Evolutionary conservation across 2,888 invertebrate genomes (phyloP).

Genomic region (Nemotelus nigrinus): DNA sequence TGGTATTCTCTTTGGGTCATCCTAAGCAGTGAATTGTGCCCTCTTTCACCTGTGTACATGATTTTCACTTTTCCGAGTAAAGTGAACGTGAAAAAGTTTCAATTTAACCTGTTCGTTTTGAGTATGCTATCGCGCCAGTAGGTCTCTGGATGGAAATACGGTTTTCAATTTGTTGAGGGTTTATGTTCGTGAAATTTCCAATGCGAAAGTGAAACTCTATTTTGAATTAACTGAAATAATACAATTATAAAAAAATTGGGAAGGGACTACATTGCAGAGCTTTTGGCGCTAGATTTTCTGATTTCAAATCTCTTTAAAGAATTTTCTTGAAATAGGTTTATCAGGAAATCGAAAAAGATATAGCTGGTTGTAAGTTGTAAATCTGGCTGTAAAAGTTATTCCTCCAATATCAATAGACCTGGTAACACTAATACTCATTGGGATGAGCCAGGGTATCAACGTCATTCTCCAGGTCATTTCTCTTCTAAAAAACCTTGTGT

Average conservation of each 20-base stretch:
- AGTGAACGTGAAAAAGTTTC: conserved; percentile 36
- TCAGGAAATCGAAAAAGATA: too few species aligned
- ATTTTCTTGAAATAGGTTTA: too few species aligned
- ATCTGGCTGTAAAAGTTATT: too few species aligned
- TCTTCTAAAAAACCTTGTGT: not conserved
- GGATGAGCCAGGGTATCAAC: not conserved
- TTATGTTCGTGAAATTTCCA: not conserved
- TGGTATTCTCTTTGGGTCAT: conserved; percentile 1
- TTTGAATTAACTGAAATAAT: not conserved
- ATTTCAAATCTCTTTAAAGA: too few species aligned
- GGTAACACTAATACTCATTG: too few species aligned
- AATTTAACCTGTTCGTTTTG: conserved; percentile 19
- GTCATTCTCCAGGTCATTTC: not conserved
- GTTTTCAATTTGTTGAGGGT: not conserved
- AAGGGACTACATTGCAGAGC: not conserved
- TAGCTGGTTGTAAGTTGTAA: too few species aligned
- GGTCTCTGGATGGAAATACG: not conserved
- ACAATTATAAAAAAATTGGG: not conserved
- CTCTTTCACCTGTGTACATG: conserved; percentile 13
- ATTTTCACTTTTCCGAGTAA: conserved; percentile 34
- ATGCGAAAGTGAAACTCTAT: not conserved
- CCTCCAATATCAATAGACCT: too few species aligned
- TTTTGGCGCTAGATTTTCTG: not conserved
- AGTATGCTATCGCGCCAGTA: not conserved
- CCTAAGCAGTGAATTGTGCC: not conserved